These are phyloP conservation scores for Caenorhabditis japonica DNA, from an alignment of 2,888 invertebrate species.

Conservation along the genomic window DNA sequence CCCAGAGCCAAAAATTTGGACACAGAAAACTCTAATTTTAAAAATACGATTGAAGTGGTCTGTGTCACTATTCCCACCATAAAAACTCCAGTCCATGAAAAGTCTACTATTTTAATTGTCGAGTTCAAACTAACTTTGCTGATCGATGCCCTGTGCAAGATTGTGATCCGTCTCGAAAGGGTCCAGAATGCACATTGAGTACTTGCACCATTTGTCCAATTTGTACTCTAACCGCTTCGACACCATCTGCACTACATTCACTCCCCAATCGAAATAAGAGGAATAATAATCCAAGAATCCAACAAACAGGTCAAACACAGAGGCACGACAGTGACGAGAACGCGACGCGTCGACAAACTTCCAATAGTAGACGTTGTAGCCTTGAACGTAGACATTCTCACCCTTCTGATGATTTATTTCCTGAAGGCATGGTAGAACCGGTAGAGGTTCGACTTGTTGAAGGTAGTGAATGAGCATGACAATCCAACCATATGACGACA, in stretches of 20 bases:
- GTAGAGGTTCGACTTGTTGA: constrained; percentile 79
- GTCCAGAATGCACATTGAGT: constrained; percentile 82
- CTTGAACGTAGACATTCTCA: constrained; percentile 51
- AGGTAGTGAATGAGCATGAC: constrained; percentile 82
- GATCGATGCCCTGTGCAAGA: constrained; percentile 80
- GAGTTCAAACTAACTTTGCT: constrained; percentile 43
- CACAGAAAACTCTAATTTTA: no score
- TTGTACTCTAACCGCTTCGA: constrained; percentile 65
- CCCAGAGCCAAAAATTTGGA: no score
- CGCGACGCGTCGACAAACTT: constrained; percentile 54
- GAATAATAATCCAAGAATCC: constrained; percentile 80
- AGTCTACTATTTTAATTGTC: not conserved
- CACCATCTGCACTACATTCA: constrained; percentile 57
- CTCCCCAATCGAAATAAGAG: constrained; percentile 65
- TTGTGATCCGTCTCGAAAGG: constrained; percentile 82
- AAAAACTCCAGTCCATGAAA: no score
- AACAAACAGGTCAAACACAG: constrained; percentile 61
- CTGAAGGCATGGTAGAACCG: constrained; percentile 82
- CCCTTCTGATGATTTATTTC: constrained; percentile 78
- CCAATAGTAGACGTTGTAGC: constrained; percentile 62
- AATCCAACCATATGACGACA: constrained; percentile 82
- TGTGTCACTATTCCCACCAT: no score
- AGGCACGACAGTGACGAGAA: constrained; percentile 22
- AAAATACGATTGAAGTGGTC: no score
- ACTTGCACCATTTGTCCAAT: constrained; percentile 80